Evolutionary conservation across 2,888 invertebrate genomes (phyloP).

Genomic region (Geotrupes spiniger): DNA sequence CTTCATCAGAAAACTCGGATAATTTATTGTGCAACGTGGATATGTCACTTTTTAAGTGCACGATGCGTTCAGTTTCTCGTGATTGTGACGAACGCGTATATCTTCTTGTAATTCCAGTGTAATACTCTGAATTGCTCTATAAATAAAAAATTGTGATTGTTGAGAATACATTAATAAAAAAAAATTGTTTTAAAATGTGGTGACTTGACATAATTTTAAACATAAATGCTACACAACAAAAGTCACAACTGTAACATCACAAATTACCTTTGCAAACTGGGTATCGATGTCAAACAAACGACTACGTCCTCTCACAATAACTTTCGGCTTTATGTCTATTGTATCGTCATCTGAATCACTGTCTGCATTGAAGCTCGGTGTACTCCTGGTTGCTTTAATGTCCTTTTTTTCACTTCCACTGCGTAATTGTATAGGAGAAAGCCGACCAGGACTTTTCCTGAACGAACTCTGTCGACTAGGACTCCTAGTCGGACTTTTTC

Average conservation of each 20-base stretch:
- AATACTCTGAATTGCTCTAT: neutral
- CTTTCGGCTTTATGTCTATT: slow-evolving; percentile 38
- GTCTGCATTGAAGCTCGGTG: slow-evolving; percentile 18
- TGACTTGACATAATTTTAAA: no score
- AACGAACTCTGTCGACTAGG: slow-evolving; percentile 21
- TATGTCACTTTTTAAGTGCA: slow-evolving; percentile 39
- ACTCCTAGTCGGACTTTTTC: slow-evolving; percentile 22
- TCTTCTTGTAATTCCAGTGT: slow-evolving; percentile 17
- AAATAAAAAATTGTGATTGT: no score
- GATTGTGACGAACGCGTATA: slow-evolving; percentile 36
- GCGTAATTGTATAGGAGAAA: slow-evolving; percentile 4
- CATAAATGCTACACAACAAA: no score
- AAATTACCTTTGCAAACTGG: neutral
- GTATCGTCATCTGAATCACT: slow-evolving; percentile 25
- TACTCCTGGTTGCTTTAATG: slow-evolving; percentile 9
- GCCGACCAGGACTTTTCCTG: slow-evolving; percentile 16
- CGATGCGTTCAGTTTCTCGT: slow-evolving; percentile 39
- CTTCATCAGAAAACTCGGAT: slow-evolving; percentile 48
- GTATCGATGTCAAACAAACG: slow-evolving; percentile 4
- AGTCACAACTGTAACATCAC: no score
- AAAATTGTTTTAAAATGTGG: no score
- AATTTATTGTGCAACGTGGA: slow-evolving; percentile 31
- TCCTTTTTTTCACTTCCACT: slow-evolving; percentile 2
- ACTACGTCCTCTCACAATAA: slow-evolving; percentile 38
- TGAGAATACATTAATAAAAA: no score